Base-by-base conservation (phyloP, 2,888 invertebrate genomes). In the Alsophila aescularia region DNA sequence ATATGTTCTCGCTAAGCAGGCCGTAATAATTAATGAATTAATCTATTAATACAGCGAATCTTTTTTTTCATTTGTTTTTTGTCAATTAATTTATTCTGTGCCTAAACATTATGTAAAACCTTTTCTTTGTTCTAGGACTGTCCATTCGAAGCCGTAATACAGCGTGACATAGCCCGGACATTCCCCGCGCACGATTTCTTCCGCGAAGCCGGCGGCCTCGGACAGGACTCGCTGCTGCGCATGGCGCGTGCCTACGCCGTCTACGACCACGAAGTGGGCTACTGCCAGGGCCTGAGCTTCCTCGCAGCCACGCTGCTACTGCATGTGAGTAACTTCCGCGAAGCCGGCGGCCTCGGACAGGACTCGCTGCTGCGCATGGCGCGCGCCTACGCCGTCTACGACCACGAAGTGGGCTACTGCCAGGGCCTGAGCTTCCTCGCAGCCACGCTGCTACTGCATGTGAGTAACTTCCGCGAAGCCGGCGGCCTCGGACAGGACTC, bases 111-210 rank as follows among this genome's bases (percentile, higher is more conserved):
- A 5, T 21, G 6, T 21, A 5, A 6, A 21, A 21, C 6, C 27
- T 29, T 29, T 9, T 29, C 2, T 2, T 10, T 10, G 29, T 49
- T 15, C 0, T 73, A 98, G 97, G 98, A 99, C 67, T 98, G 98
- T 70, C 95, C 96, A 45, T 98, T 97, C 83, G 99, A 99, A 81
- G 95, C 96, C 70, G 97, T 98, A 55, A 99, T 99, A 74, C 95
- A 97, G 73, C 93, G 99, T 49, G 99, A 99, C 86, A 98, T 99
- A 64, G 98, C 98, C 66, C 94, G 99, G 68, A 99, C 99, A 27
- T 99, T 99, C 92, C 99, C 99, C 8, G 99, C 99, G 27, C 99
- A 99, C 87, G 98, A 99, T 78, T 98, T 96, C 90, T 99, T 99
- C 92, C 97, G 97, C 84, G 98, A 98, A 85, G 96, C 95, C 18